Evolutionary conservation across 2,797 vertebrate species (phyloP).

Genomic region (Streptopelia turtur): DNA sequence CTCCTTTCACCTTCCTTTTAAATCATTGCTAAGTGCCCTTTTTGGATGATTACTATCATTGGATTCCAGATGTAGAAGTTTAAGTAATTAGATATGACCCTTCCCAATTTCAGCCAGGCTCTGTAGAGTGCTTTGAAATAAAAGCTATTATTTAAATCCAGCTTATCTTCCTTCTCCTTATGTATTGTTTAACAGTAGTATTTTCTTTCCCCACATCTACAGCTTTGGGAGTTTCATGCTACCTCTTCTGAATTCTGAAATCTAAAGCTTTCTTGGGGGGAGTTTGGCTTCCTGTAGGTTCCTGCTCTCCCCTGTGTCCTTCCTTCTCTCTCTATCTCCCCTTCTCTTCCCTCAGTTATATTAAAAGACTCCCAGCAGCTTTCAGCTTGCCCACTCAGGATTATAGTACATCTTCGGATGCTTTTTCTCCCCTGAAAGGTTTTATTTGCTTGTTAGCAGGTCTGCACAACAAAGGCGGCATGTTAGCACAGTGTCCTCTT

Average conservation of each 20-base stretch:
- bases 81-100: conserved; percentile 16
- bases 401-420: neutral
- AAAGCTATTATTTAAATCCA: conserved; percentile 37
- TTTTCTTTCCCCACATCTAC: conserved; percentile 38
- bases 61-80: conserved; percentile 24
- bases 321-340: conserved; percentile 11
- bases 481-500: neutral
- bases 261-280: conserved; percentile 20
- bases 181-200: neutral
- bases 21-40: neutral
- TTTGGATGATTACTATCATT: conserved; percentile 9
- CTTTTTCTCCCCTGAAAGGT: neutral
- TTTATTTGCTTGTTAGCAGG: neutral
- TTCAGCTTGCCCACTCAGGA: neutral
- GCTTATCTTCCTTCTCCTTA: conserved; percentile 32
- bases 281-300: conserved; percentile 32
- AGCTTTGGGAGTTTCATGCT: neutral
- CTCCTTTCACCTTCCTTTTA: neutral
- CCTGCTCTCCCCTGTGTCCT: conserved; percentile 32
- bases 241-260: conserved; percentile 44
- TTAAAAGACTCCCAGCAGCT: neutral
- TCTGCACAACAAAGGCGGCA: neutral
- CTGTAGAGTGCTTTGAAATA: conserved; percentile 45
- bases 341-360: neutral
- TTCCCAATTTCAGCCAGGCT: neutral